A percentile compares a stretch with the other conserved stretches of the same genome.
These are phyloP conservation scores for Shinisaurus crocodilurus DNA, from an alignment of 2,113 vertebrate species.

Conservation along the genomic window DNA sequence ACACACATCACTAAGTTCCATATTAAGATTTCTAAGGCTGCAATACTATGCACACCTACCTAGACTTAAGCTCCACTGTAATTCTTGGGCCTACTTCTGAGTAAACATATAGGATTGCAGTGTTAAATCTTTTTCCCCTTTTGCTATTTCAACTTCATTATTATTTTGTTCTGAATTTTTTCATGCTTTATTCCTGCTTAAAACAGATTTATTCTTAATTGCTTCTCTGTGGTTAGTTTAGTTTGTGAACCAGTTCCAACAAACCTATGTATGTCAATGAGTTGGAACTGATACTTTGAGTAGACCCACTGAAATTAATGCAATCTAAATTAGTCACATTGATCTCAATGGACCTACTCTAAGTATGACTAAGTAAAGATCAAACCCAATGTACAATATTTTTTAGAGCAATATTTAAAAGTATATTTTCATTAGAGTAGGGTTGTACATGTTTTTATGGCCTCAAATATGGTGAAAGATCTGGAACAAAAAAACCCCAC, in stretches of 20 bases:
- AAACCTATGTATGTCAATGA: too few relatives aligned
- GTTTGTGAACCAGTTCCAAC: not conserved
- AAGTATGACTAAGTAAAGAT: not conserved
- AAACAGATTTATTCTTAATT: not conserved
- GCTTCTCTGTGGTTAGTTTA: not conserved
- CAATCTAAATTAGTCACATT: too few relatives aligned
- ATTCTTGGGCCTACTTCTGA: too few relatives aligned
- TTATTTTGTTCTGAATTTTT: not conserved
- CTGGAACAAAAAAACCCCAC: not conserved
- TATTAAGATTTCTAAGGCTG: not conserved
- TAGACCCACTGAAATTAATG: too few relatives aligned
- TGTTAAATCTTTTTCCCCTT: not conserved
- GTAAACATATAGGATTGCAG: not conserved
- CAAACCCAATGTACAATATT: too few relatives aligned
- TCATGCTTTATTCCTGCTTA: not conserved
- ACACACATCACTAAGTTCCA: not conserved
- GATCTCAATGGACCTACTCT: too few relatives aligned
- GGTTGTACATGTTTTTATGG: not conserved
- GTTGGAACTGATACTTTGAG: too few relatives aligned
- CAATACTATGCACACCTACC: not conserved
- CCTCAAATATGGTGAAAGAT: not conserved
- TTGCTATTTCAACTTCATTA: not conserved
- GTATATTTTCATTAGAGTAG: not conserved
- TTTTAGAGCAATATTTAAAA: not conserved
- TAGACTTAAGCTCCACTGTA: not conserved